Conservation (phyloP, 2,113 vertebrate genomes). For the Trochalopteron elliotii region DNA sequence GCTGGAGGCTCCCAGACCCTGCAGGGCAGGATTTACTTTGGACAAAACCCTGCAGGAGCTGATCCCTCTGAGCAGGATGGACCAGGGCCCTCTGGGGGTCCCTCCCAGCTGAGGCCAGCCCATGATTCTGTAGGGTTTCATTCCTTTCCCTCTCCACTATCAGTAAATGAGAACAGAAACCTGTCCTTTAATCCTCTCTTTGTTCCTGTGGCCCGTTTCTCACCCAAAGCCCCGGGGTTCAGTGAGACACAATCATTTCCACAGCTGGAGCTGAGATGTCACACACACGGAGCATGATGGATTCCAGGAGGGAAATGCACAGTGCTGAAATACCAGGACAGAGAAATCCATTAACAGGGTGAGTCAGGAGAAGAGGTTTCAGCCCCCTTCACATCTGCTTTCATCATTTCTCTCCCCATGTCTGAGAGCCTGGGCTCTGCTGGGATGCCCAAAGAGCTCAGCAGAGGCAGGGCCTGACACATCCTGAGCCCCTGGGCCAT, state of each 20-base stretch:
- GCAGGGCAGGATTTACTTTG: neutral
- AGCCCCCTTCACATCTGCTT: conserved; percentile 15
- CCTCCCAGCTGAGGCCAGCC: neutral
- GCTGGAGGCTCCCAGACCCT: neutral
- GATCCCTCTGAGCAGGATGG: neutral
- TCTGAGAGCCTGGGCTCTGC: neutral
- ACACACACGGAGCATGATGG: conserved; percentile 2
- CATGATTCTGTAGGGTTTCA: neutral
- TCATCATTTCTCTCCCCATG: conserved; percentile 6
- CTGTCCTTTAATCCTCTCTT: neutral
- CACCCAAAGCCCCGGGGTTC: neutral
- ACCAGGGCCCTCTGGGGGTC: neutral
- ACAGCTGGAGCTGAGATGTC: conserved; percentile 30
- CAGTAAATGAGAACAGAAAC: neutral
- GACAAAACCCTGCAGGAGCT: neutral
- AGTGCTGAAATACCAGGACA: neutral
- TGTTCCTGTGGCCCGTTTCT: neutral
- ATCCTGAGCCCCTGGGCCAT: neutral
- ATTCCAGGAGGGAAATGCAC: conserved; percentile 10
- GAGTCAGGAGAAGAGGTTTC: conserved; percentile 22
- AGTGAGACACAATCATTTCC: conserved; percentile 11
- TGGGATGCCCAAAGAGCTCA: neutral
- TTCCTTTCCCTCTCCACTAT: neutral
- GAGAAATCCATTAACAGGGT: conserved; percentile 25
- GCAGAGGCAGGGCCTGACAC: neutral